Base-by-base conservation (phyloP, 2,888 invertebrate species). In the Pimpla rufipes region DNA sequence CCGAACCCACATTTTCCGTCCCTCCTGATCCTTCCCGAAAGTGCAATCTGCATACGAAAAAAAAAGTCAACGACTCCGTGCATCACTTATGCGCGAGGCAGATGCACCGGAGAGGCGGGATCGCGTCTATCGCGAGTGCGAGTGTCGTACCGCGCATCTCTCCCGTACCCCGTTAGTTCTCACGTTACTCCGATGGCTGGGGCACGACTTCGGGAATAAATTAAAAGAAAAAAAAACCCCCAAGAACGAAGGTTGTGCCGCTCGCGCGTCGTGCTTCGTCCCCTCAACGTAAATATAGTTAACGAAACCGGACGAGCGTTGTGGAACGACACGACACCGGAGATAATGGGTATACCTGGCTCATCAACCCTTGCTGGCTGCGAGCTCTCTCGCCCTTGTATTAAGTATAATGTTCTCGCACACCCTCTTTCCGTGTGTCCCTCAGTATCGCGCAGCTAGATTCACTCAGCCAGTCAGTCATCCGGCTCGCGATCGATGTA, bases 101-200 rank as follows among this genome's bases (percentile, higher is more conserved):
- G 47, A 76, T 76, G 67, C 78, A 64, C 55, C 71, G 55, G 66
- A 6, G 40, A 75, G 11, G 42, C 40, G 0, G 18, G 21, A 5
- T 29, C 2, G 18, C 45, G 42, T 23, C 10, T 11, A 47, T 45
- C 59, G 11, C 10, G 74, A 74, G n/a, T 47, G 71, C 42, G 40
- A 47, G 21, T 35, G 18, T 50, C n/a, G 13, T 37, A n/a, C n/a
- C n/a, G n/a, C 18, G 62, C 62, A 35, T 62, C 62, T 45, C 35
- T 47, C 18, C 47, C 16, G 35, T 37, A 59, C 37, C 62, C 47
- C 37, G 45, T 62, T 35, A 18, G 74, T 90, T 91, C 91, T 91
- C 91, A 91, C 90, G 90, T 91, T 91, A 89, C 90, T 90, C 87
- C 88, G 86, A 88, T 89, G 90, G 87, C 88, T 86, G 66, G 3